A percentile compares a stretch with the other conserved stretches of the same genome.
Conservation (phyloP, 1,140 invertebrate species). For the Aphidius ervi region DNA sequence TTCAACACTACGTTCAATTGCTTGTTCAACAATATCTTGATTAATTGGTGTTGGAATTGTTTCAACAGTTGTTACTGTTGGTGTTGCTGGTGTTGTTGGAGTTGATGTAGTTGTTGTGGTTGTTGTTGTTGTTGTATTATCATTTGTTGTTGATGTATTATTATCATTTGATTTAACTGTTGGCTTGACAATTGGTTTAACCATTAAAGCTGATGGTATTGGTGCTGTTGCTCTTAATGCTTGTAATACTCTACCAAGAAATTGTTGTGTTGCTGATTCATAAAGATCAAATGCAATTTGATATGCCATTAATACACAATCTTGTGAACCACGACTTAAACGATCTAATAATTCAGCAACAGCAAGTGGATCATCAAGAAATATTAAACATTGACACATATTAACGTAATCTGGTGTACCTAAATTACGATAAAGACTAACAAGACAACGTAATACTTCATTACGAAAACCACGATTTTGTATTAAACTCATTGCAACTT, state of each 20-base stretch:
- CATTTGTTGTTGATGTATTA: constrained; percentile 31
- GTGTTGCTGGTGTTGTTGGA: too few species aligned
- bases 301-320: constrained; percentile 84
- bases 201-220: constrained; percentile 67
- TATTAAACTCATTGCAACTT: constrained; percentile 92
- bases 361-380: constrained; percentile 86
- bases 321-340: constrained; percentile 74
- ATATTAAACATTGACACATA: constrained; percentile 95
- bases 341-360: constrained; percentile 89
- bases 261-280: constrained; percentile 98
- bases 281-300: constrained; percentile 99
- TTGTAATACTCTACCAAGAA: constrained; percentile 82
- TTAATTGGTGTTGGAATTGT: too few species aligned
- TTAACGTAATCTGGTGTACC: constrained; percentile 91
- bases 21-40: constrained; percentile 45
- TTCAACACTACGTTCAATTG: constrained; percentile 44
- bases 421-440: constrained; percentile 82
- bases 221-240: constrained; percentile 79
- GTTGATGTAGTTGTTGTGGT: too few species aligned
- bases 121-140: constrained; percentile 44
- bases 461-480: constrained; percentile 91
- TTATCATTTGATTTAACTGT: constrained; percentile 38
- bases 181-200: constrained; percentile 66
- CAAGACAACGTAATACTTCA: constrained; percentile 81
- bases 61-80: too few species aligned